phyloP scores from a whole-genome alignment of 1,140 invertebrate genomes.

The Tetramorium parvispinum region DNA sequence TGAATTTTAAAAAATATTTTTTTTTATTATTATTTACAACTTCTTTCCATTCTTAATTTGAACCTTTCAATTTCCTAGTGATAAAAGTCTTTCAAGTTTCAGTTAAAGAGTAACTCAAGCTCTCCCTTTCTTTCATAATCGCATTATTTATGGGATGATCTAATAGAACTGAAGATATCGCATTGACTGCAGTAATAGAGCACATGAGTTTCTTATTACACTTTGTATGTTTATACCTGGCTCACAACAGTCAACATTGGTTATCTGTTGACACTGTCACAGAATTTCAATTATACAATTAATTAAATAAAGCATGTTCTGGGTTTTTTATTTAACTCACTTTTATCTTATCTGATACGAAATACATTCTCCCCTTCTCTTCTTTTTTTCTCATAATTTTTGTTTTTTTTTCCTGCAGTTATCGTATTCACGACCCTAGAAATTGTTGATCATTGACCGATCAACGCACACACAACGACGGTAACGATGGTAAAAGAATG shows the following conservation, averaged over 20 bases:
- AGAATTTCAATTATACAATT: not conserved
- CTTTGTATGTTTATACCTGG: slow-evolving; percentile 42
- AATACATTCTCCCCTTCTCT: not conserved
- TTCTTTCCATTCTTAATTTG: no score
- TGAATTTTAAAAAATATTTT: no score
- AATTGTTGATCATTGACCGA: not conserved
- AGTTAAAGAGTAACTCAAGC: no score
- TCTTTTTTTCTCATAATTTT: not conserved
- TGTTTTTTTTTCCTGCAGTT: not conserved
- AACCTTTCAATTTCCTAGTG: no score
- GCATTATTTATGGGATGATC: no score
- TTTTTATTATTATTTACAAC: no score
- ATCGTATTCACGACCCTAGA: not conserved
- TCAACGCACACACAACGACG: not conserved
- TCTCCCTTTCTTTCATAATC: no score
- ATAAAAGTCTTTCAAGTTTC: no score
- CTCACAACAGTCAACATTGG: not conserved
- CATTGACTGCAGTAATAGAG: not conserved
- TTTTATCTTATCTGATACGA: not conserved
- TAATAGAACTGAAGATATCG: not conserved
- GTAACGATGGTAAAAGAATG: no score
- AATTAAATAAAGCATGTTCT: slow-evolving; percentile 31
- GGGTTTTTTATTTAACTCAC: not conserved
- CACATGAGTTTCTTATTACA: not conserved
- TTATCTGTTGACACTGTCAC: not conserved